A percentile compares a stretch with the other conserved stretches of the same genome.
Conservation (phyloP, 2,113 vertebrate genomes). For the Bubo bubo region DNA sequence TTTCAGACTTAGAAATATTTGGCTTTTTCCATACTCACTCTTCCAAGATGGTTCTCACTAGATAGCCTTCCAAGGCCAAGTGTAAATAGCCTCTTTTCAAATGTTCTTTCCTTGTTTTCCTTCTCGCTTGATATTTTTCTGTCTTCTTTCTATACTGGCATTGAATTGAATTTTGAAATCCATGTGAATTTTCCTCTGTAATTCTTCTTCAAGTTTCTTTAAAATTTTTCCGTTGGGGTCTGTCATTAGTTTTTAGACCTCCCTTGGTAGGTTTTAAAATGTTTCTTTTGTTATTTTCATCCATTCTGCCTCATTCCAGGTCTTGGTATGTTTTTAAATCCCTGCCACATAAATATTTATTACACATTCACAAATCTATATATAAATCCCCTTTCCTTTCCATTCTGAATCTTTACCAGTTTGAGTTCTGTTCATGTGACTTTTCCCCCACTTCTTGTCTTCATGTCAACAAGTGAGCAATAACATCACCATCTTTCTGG, state of each 20-base stretch:
- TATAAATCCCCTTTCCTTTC: background rate
- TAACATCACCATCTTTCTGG: background rate
- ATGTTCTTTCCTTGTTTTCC: background rate
- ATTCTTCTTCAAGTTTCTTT: background rate
- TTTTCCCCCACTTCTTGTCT: background rate
- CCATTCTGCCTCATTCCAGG: background rate
- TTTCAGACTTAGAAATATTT: background rate
- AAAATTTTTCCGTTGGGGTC: background rate
- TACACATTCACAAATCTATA: background rate
- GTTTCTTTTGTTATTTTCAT: background rate
- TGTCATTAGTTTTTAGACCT: background rate
- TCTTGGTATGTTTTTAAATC: background rate
- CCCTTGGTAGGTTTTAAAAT: background rate
- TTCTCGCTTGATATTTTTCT: background rate
- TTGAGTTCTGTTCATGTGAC: background rate
- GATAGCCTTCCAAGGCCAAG: background rate
- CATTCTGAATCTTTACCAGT: background rate
- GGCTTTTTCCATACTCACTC: background rate
- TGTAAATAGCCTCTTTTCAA: background rate
- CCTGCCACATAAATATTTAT: background rate
- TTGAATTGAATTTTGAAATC: background rate
- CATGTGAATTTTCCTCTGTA: background rate
- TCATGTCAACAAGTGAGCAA: background rate
- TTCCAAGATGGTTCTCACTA: background rate
- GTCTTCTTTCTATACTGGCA: background rate